Conservation (phyloP, 2,797 vertebrate genomes). For the Oryzias dopingdopingensis region DNA sequence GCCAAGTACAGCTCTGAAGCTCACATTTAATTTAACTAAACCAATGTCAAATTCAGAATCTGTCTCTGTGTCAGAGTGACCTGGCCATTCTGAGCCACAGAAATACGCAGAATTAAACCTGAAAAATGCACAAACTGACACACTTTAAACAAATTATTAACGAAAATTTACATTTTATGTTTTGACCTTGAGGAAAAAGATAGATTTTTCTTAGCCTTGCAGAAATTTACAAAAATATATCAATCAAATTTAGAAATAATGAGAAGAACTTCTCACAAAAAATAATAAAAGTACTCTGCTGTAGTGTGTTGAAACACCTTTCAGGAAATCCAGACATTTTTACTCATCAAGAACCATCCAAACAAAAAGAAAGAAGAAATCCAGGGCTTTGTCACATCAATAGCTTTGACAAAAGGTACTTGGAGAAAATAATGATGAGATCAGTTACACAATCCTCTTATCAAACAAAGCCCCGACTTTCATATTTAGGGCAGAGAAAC, state of each 20-base stretch:
- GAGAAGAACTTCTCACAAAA: too few species aligned
- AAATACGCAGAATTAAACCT: constrained; percentile 5
- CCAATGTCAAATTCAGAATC: constrained; percentile 22
- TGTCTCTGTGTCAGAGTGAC: constrained; percentile 51
- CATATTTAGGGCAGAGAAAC: not conserved
- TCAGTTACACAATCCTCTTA: not conserved
- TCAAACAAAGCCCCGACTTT: not conserved
- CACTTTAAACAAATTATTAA: not conserved
- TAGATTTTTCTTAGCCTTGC: too few species aligned
- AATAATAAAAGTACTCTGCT: too few species aligned
- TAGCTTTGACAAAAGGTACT: not conserved
- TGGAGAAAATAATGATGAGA: not conserved
- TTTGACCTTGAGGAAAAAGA: too few species aligned
- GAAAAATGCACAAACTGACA: not conserved
- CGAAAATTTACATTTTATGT: not conserved
- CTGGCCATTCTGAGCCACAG: constrained; percentile 6
- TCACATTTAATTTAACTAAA: constrained; percentile 14
- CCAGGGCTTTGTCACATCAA: constrained; percentile 4
- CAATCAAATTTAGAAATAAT: too few species aligned
- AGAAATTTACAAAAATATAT: too few species aligned
- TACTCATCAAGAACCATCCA: too few species aligned
- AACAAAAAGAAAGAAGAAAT: not conserved
- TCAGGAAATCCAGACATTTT: too few species aligned
- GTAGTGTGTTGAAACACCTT: too few species aligned
- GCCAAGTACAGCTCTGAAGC: not conserved